Evolutionary conservation across 92 coral and sea anemone genomes (phyloP), one percentile per base, ranked within the genome.

Genomic region (Paramuricea clavata): DNA sequence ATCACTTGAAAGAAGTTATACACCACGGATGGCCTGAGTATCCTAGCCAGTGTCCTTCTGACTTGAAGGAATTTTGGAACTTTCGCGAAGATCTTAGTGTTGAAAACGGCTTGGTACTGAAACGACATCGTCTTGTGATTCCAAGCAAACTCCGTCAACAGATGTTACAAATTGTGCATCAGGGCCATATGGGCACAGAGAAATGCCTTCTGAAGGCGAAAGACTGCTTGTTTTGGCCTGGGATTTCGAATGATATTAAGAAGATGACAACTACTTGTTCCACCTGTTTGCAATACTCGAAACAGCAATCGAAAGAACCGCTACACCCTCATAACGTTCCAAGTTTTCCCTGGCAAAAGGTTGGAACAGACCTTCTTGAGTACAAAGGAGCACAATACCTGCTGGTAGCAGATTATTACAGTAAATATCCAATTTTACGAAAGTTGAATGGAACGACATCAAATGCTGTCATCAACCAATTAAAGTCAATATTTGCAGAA

Each of bases 61-160:
- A n/a, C n/a, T n/a, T n/a, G n/a, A n/a, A 86, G 62, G 91, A 86
- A 47, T 86, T 52, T 59, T 89, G 87, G 93, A 89, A 69, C 59
- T 87, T 39, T 32, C 78, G 89, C 22, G 92, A 91, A 92, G n/a
- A n/a, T n/a, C n/a, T n/a, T n/a, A n/a, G 90, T 30, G 89, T 89
- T 17, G 89, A 82, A 60, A 83, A 77, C 60, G 95, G 89, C 80
- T 85, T 89, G 8, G 25, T 89, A n/a, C 85, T 89, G 16, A 87
- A 83, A 56, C 83, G 89, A 35, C 88, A n/a, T 33, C 82, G 87
- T 30, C 87, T 82, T 2, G 12, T 69, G 34, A 83, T 83, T 31
- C 87, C 80, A 35, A 10, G 39, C 1, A 26, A 61, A 54, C 22
- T 49, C 42, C 1, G 83, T 1, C 31, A 16, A 43, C 83, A 25